phyloP scores from a whole-genome alignment of 2,113 vertebrate genomes.

The Rattus rattus region DNA sequence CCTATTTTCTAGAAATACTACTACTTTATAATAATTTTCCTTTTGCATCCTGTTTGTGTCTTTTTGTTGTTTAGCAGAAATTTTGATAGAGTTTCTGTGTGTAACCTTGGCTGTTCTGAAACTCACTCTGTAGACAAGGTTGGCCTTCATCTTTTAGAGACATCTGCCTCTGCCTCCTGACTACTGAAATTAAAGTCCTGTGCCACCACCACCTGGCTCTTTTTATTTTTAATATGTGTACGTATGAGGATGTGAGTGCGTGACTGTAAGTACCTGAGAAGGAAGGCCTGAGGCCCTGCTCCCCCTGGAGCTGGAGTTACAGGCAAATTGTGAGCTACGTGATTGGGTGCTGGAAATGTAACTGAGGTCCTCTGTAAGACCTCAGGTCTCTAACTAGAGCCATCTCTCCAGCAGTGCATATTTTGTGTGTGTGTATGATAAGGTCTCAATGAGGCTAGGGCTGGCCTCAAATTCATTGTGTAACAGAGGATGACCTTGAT shows the following conservation, averaged over 20 bases:
- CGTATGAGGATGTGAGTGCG: neutral
- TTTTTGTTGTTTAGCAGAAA: neutral
- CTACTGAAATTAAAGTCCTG: neutral
- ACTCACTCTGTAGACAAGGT: neutral
- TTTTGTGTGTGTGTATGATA: neutral
- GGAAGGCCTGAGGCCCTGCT: neutral
- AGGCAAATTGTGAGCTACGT: neutral
- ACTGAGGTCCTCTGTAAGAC: neutral
- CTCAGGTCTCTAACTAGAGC: neutral
- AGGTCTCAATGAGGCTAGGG: neutral
- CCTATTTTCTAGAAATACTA: constrained; percentile 16
- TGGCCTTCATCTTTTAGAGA: neutral
- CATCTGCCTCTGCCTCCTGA: neutral
- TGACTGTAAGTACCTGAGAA: neutral
- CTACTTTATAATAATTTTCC: neutral
- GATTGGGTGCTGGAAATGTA: neutral
- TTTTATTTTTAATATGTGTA: neutral
- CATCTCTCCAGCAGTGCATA: neutral
- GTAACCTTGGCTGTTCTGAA: neutral
- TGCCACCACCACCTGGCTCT: neutral
- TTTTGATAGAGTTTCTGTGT: neutral
- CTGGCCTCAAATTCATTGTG: neutral
- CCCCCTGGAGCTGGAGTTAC: neutral
- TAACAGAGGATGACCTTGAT: neutral
- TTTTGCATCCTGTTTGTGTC: neutral